Evolutionary conservation across 2,797 vertebrate species (phyloP).

Genomic region (Gadopsis marmoratus): DNA sequence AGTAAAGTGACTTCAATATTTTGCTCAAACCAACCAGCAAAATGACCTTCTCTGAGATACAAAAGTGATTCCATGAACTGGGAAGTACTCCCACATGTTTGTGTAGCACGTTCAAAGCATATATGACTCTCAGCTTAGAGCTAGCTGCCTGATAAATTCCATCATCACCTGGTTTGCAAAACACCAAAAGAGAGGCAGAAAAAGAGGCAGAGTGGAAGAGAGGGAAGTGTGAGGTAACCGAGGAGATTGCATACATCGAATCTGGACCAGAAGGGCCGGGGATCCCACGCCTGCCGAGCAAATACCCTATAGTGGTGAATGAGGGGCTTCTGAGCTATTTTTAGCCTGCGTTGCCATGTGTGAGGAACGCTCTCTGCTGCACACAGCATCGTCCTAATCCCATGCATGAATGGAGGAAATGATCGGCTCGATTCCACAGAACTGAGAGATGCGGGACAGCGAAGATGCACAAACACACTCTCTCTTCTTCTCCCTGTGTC

Average conservation of each 20-base stretch:
- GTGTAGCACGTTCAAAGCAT: background rate
- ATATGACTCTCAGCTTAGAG: background rate
- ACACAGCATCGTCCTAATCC: constrained; percentile 46
- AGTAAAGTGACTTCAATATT: background rate
- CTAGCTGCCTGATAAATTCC: constrained; percentile 32
- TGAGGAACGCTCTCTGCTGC: constrained; percentile 49
- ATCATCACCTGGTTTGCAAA: constrained; percentile 23
- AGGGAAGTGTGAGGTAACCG: background rate
- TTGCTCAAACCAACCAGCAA: background rate
- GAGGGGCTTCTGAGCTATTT: constrained; percentile 70
- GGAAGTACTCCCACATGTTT: background rate
- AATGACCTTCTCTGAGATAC: background rate
- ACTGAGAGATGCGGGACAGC: constrained; percentile 1
- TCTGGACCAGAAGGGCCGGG: constrained; percentile 27
- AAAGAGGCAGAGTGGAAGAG: background rate
- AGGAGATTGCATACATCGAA: background rate
- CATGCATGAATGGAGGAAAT: constrained; percentile 43
- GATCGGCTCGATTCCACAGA: constrained; percentile 29
- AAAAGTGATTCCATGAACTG: background rate
- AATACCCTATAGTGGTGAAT: constrained; percentile 54
- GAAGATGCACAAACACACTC: background rate
- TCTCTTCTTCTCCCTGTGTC: background rate
- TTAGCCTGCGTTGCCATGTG: constrained; percentile 80
- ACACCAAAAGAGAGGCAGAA: background rate
- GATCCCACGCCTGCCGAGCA: constrained; percentile 41